Percentiles rank a stretch among this genome's conserved stretches.
Evolutionary conservation across 2,888 invertebrate species (phyloP).

Genomic region (Leistus spinibarbis): DNA sequence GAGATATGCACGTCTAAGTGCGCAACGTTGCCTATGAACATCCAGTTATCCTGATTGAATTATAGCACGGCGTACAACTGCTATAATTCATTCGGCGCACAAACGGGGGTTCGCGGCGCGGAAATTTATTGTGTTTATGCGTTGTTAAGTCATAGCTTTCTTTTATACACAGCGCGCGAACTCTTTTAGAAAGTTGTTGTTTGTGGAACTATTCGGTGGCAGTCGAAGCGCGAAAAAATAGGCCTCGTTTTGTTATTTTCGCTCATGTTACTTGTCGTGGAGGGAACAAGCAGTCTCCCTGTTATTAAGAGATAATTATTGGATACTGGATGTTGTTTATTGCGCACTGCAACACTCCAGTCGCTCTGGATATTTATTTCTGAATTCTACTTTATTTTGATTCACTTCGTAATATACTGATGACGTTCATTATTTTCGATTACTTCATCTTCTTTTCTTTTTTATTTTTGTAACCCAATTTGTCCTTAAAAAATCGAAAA

Average conservation of each 20-base stretch:
- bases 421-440: not conserved
- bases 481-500: too few relatives aligned
- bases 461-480: too few relatives aligned
- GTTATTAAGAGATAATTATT: constrained; percentile 26
- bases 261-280: constrained; percentile 14
- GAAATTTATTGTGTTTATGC: constrained; percentile 37
- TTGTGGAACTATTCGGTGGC: constrained; percentile 23
- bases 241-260: constrained; percentile 31
- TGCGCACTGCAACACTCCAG: not conserved
- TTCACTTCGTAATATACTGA: not conserved
- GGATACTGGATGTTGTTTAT: constrained; percentile 5
- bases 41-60: too few relatives aligned
- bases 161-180: too few relatives aligned
- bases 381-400: not conserved
- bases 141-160: constrained; percentile 34
- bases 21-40: too few relatives aligned
- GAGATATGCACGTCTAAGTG: too few relatives aligned
- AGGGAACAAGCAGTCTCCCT: too few relatives aligned
- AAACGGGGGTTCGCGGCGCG: too few relatives aligned
- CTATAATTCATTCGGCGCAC: too few relatives aligned
- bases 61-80: too few relatives aligned
- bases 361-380: not conserved
- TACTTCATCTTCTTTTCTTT: too few relatives aligned
- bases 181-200: constrained; percentile 35
- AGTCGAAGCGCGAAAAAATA: constrained; percentile 19